phyloP scores from a whole-genome alignment of 2,888 invertebrate genomes.

The Lacanobia wlatinum region DNA sequence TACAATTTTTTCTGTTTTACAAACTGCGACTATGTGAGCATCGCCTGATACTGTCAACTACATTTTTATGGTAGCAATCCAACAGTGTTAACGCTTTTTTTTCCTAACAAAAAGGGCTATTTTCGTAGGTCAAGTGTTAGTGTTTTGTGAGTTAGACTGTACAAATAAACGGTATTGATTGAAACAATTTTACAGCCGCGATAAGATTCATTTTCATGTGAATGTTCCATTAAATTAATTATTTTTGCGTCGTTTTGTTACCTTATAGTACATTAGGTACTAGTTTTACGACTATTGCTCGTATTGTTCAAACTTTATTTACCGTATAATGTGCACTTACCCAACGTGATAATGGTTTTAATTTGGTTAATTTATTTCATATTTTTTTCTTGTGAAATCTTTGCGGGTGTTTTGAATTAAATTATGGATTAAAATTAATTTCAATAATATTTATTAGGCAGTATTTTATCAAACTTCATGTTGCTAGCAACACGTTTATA shows the following conservation, averaged over 20 bases:
- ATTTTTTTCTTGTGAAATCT: background rate
- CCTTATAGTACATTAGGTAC: conserved; percentile 15
- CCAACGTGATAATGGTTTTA: conserved; percentile 21
- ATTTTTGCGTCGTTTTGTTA: conserved; percentile 37
- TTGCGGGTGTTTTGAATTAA: background rate
- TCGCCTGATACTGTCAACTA: background rate
- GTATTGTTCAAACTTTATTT: conserved; percentile 48
- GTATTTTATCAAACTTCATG: background rate
- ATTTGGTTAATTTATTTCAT: conserved; percentile 17
- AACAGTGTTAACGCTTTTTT: too few species aligned
- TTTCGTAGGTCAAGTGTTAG: background rate
- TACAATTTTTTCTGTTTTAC: too few species aligned
- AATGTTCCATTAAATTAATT: conserved; percentile 46
- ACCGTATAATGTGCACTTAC: conserved; percentile 35
- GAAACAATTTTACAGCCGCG: conserved; percentile 28
- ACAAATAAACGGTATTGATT: conserved; percentile 26
- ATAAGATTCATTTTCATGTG: conserved; percentile 26
- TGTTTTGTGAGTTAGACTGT: too few species aligned
- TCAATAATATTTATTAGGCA: background rate
- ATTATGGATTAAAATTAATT: background rate
- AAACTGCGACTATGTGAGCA: too few species aligned
- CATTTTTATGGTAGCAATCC: background rate
- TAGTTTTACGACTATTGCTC: conserved; percentile 38
- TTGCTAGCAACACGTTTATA: background rate
- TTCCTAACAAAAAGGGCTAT: background rate